These are phyloP conservation scores for Dasyurus viverrinus DNA, from an alignment of 2,113 vertebrate genomes.

Conservation along the genomic window DNA sequence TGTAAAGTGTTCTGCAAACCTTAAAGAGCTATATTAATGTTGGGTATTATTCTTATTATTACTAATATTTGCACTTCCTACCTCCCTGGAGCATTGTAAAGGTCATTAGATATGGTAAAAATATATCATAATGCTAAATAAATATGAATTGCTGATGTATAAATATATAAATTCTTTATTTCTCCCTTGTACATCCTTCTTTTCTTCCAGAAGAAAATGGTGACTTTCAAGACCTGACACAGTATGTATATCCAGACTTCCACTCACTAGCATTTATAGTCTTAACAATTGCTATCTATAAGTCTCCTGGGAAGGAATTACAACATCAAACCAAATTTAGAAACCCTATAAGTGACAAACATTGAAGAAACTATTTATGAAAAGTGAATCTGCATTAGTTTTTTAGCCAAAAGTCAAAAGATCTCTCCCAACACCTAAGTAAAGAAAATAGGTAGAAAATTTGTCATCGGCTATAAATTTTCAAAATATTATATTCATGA, in stretches of 20 bases:
- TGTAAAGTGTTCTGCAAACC: neutral
- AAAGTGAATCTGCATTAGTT: neutral
- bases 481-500: neutral
- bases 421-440: neutral
- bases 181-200: neutral
- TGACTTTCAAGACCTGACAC: neutral
- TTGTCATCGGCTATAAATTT: neutral
- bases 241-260: neutral
- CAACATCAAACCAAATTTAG: neutral
- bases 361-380: conserved; percentile 2
- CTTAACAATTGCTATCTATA: neutral
- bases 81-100: neutral
- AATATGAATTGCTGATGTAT: neutral
- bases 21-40: neutral
- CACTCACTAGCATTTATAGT: neutral
- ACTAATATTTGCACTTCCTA: neutral
- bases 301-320: neutral
- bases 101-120: neutral
- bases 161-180: neutral
- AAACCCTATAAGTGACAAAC: neutral
- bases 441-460: neutral
- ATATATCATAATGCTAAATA: neutral
- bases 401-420: neutral
- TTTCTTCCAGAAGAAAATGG: neutral
- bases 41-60: neutral